phyloP scores from a whole-genome alignment of 2,888 invertebrate genomes.

The Hydriomena furcata region DNA sequence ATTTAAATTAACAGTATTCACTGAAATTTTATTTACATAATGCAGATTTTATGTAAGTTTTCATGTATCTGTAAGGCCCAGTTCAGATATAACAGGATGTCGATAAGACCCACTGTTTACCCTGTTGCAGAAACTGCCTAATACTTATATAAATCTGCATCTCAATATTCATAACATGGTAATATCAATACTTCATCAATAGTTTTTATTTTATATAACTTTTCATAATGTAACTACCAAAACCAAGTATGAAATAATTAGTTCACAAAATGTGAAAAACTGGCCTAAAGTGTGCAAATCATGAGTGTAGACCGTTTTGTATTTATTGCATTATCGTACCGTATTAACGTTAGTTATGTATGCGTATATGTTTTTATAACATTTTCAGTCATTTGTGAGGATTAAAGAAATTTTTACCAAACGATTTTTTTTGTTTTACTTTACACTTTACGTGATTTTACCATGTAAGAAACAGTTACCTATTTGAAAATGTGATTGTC shows the following conservation, averaged over 20 bases:
- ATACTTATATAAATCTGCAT: background rate
- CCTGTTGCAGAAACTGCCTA: background rate
- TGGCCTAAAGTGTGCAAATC: constrained; percentile 38
- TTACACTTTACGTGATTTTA: background rate
- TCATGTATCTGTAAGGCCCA: constrained; percentile 10
- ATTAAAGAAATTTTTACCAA: constrained; percentile 81
- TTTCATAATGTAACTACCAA: background rate
- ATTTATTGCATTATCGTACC: constrained; percentile 68
- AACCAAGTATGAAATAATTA: background rate
- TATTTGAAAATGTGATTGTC: no score
- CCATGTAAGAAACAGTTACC: no score
- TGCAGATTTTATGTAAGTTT: constrained; percentile 44
- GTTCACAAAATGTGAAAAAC: background rate
- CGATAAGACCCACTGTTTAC: background rate
- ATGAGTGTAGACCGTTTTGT: constrained; percentile 49
- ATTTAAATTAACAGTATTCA: constrained; percentile 24
- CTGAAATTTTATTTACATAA: constrained; percentile 52
- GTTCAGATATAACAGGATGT: background rate
- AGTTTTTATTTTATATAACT: background rate
- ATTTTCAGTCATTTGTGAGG: constrained; percentile 81
- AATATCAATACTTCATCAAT: background rate
- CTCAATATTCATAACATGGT: background rate
- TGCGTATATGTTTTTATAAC: constrained; percentile 81
- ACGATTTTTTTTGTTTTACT: constrained; percentile 39
- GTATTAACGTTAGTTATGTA: constrained; percentile 74